Evolutionary conservation across 1,140 invertebrate genomes (phyloP), one percentile per base, ranked within the genome.

Genomic region (Eufriesea mexicana): DNA sequence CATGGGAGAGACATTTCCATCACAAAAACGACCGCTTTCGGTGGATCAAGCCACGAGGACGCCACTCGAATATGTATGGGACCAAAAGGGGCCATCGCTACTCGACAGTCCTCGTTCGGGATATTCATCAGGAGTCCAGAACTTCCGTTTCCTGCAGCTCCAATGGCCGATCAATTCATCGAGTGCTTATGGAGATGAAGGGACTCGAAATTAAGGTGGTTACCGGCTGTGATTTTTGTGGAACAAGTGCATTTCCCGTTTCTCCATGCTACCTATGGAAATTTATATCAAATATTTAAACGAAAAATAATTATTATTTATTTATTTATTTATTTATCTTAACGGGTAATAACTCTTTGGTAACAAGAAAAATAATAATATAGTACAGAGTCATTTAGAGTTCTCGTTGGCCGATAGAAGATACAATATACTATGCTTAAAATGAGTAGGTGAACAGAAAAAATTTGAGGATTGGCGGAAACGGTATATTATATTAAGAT

Each of bases 61-160:
- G 73, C 84, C n/a, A 72, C 84, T 85, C 57, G 82, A 85, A 85
- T 85, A 85, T 84, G 68, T 73, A 85, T 84, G 70, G 55, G 67
- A n/a, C 51, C 55, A 67, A 84, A 83, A 85, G 51, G 67, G 23
- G 25, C n/a, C 72, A 75, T 74, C 66, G 71, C 61, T 83, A 85
- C 35, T 78, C 74, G 51, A 74, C 23, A 23, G 12, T 10, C 23
- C 35, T 42, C 54, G 51, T 35, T n/a, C 20, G 70, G 54, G 83
- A 74, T 85, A 85, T 85, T 84, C 82, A 80, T 79, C 61, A 35
- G 42, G 45, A 42, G 57, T 20, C 23, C 18, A 16, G 20, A 28
- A n/a, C 74, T 76, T 49, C 74, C 20, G 66, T 42, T 20, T 61
- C 14, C 59, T 59, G n/a, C 55, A 42, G 42, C 72, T 57, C 23